Evolutionary conservation across 2,797 vertebrate species (phyloP).

Genomic region (Chelon auratus): DNA sequence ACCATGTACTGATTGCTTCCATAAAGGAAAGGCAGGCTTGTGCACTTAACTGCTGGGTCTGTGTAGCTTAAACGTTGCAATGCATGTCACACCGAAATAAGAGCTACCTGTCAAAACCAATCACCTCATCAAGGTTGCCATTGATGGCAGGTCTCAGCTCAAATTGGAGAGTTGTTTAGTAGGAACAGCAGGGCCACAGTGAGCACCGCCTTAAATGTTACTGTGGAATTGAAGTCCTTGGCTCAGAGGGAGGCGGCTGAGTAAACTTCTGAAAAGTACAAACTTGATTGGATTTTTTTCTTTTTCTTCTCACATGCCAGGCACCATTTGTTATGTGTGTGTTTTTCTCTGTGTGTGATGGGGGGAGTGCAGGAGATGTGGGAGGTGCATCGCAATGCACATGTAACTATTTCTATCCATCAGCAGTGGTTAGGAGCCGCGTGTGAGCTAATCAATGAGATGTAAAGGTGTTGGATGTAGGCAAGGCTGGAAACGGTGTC

Average conservation of each 20-base stretch:
- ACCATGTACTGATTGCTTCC: slow-evolving; percentile 50
- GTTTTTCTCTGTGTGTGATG: background rate
- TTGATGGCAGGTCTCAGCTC: slow-evolving; percentile 35
- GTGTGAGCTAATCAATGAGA: slow-evolving; percentile 30
- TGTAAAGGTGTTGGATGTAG: slow-evolving; percentile 46
- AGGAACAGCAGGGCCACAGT: slow-evolving; percentile 30
- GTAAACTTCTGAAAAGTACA: slow-evolving; percentile 61
- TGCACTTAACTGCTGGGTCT: slow-evolving; percentile 24
- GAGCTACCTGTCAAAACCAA: slow-evolving; percentile 52
- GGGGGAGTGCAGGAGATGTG: background rate
- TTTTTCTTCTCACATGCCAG: background rate
- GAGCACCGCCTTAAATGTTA: slow-evolving; percentile 34
- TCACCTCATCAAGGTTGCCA: slow-evolving; percentile 62
- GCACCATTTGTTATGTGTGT: background rate
- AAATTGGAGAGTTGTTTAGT: slow-evolving; percentile 38
- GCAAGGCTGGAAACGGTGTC: slow-evolving; percentile 18
- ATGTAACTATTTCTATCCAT: slow-evolving; percentile 14
- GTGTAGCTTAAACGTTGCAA: slow-evolving; percentile 25
- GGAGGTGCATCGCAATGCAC: background rate
- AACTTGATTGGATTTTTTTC: slow-evolving; percentile 42
- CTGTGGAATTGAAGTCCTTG: slow-evolving; percentile 41
- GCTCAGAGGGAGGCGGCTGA: slow-evolving; percentile 40
- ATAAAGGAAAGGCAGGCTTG: slow-evolving; percentile 14
- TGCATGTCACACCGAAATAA: slow-evolving; percentile 46
- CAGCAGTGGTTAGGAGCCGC: background rate